Evolutionary conservation across 2,797 vertebrate species (phyloP), one percentile per base, ranked within the genome.

Genomic region (Syndactyla subalaris): DNA sequence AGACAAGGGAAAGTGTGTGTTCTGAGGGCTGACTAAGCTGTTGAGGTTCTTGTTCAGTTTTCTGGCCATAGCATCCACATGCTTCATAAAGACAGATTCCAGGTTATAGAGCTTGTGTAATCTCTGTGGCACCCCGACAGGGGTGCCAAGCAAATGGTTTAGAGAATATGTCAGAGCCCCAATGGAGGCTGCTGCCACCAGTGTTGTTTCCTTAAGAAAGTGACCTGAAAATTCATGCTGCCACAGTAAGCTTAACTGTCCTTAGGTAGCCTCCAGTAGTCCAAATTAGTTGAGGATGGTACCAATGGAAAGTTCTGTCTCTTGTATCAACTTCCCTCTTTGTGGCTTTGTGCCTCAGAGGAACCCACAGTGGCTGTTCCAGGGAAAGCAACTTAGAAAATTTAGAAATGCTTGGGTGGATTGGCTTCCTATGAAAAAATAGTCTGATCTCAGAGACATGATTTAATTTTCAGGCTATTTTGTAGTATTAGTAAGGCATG

Each of bases 1-100:
- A 41, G 49, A 20, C 24, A 22, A n/a, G 43, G 12, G 11, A 71
- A 5, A 30, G 20, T 1, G 3, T 14, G 2, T 1, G 2, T 78
- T 93, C 55, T 76, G 63, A 73, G 83, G 39, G 46, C 7, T 70
- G 46, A 39, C 39, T 0, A 1, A 5, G 73, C 39, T 85, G 5
- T 49, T 51, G 65, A 80, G 41, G 21, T 72, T 66, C 52, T 82
- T 61, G 7, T 55, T 82, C 10, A 0, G 32, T 11, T 55, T 79
- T 72, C 49, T 90, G 20, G 27, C 16, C 29, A 1, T 63, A 29
- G 16, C 32, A 65, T 52, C 18, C 34, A 19, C 22, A 20, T 29
- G 9, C 11, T 74, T 84, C 17, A 16, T 43, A 30, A 78, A 54
- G 38, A 20, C 9, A 34, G 9, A 55, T 84, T 49, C 20, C 7